phyloP scores from a whole-genome alignment of 1,140 invertebrate species.

The Cotesia glomerata region DNA sequence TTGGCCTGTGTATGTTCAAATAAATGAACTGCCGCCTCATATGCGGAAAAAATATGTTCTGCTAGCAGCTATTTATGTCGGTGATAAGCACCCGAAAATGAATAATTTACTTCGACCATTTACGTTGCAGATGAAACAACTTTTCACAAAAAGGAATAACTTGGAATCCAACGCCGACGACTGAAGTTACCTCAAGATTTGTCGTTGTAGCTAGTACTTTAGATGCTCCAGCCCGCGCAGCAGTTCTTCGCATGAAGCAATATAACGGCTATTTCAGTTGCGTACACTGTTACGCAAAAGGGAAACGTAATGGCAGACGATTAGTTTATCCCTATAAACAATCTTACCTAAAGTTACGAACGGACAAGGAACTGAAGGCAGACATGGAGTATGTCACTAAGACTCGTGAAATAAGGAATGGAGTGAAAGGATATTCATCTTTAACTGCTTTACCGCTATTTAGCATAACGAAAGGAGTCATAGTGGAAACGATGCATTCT shows the following conservation, averaged over 20 bases:
- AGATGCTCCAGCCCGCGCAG: constrained; percentile 28
- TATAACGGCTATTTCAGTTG: constrained; percentile 23
- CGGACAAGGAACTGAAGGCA: neutral
- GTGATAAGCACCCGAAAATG: constrained; percentile 10
- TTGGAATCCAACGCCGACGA: constrained; percentile 26
- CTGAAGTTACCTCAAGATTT: constrained; percentile 25
- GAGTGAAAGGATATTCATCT: constrained; percentile 13
- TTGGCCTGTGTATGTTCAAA: constrained; percentile 16
- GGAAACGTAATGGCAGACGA: neutral
- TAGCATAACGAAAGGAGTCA: neutral
- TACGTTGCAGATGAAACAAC: constrained; percentile 9
- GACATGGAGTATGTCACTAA: neutral
- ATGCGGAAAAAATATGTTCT: constrained; percentile 31
- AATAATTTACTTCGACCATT: constrained; percentile 23
- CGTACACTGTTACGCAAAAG: constrained; percentile 18
- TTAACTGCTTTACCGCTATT: constrained; percentile 6
- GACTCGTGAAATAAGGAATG: neutral
- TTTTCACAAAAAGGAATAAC: constrained; percentile 24
- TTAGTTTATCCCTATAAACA: constrained; percentile 12
- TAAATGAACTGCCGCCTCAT: constrained; percentile 9
- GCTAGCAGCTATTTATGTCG: constrained; percentile 30
- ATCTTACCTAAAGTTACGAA: neutral
- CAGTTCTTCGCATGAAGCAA: constrained; percentile 5
- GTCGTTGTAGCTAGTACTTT: constrained; percentile 1
- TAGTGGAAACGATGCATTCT: constrained; percentile 15